Percentiles rank a stretch among this genome's conserved stretches.
phyloP scores from a whole-genome alignment of 2,797 vertebrate genomes.

The Ptychobarbus kaznakovi region DNA sequence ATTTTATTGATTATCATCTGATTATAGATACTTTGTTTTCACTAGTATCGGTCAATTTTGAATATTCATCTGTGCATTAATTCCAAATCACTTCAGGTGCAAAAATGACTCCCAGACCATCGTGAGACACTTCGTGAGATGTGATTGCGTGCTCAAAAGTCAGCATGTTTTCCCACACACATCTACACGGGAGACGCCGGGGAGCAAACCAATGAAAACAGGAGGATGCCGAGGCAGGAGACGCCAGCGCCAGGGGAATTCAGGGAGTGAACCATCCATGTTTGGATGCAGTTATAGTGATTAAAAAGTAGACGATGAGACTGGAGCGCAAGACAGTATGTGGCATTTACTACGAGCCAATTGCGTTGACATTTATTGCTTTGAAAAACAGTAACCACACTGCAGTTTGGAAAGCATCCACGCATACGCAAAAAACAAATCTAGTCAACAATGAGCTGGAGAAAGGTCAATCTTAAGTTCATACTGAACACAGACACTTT shows the following conservation, averaged over 20 bases:
- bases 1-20: neutral
- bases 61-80: neutral
- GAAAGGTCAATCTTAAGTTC: conserved; percentile 19
- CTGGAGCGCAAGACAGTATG: neutral
- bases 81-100: neutral
- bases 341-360: neutral
- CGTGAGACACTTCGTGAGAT: neutral
- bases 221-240: conserved; percentile 20
- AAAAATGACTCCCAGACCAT: conserved; percentile 6
- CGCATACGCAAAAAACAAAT: neutral
- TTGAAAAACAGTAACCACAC: conserved; percentile 10
- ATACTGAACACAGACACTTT: neutral
- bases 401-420: neutral
- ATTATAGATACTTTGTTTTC: neutral
- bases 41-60: neutral
- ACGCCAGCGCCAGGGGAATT: neutral
- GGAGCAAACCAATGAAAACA: conserved; percentile 35
- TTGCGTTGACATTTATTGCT: neutral
- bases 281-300: neutral
- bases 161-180: conserved; percentile 68
- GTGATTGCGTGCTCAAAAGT: conserved; percentile 39
- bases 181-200: conserved; percentile 48
- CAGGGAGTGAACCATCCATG: conserved; percentile 2
- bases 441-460: neutral
- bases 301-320: conserved; percentile 3